Evolutionary conservation across 2,888 invertebrate species (phyloP), one percentile per base, ranked within the genome.

Genomic region (Parnassius glacialis): DNA sequence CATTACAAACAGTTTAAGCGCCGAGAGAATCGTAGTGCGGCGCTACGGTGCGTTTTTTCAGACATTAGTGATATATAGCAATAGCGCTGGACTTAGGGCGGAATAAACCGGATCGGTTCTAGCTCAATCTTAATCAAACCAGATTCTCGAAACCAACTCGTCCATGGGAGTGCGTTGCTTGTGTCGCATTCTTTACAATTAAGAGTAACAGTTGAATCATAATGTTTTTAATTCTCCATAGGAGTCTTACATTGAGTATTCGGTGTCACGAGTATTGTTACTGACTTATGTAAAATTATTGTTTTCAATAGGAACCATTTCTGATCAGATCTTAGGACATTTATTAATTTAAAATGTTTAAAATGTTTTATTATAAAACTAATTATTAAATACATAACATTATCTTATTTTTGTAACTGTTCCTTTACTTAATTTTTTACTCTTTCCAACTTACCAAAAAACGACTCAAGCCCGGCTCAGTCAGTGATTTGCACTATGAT

Each of bases 121-220:
- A 69, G 76, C 70, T 64, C 68, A 64, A 76, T 73, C 86, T 79
- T 76, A 82, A 74, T 73, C 72, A 66, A 84, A 82, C 87, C 81
- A 81, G 67, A 68, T 59, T 63, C 64, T 64, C 60, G 70, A 74
- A 70, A 59, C 25, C 58, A 67, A 66, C 70, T 76, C 74, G 73
- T 74, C 68, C 68, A 68, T 70, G 69, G 74, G 72, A 75, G 68
- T 70, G 74, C 72, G 74, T 77, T 73, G 69, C 69, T 72, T 62
- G 65, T 60, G 54, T 61, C 72, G 76, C 85, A 87, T 89, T 85
- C 86, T 85, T 74, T 69, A 62, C 83, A 88, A 88, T 87, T 85
- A 87, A 75, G 65, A 73, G 67, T 70, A 70, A 68, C 68, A 65
- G 73, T 74, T 78, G 74, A 74, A 72, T 71, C 66, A 67, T 68